Evolutionary conservation across 2,113 vertebrate species (phyloP), one percentile per base, ranked within the genome.

Genomic region (Pluvianellus socialis): DNA sequence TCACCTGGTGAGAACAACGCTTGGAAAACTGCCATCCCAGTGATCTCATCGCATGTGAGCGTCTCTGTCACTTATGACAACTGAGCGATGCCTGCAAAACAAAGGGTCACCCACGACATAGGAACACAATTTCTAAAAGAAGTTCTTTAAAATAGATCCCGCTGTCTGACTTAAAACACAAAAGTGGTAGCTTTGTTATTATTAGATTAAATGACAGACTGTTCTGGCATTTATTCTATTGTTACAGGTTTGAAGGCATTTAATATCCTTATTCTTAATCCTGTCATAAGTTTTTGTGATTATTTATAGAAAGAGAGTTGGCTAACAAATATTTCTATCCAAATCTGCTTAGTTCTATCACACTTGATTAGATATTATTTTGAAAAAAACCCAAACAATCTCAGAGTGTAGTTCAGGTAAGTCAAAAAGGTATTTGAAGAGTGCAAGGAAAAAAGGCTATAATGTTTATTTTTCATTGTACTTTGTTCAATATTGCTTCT

Each of bases 1-100:
- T 95, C 97, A 86, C 86, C 97, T 95, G 97, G 97, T 76, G 91
- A 76, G 89, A 96, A 86, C n/a, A 6, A 63, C 8, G 14, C 86
- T 75, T 32, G 94, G 95, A 95, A 77, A 58, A 4, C 19, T 52
- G 61, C 90, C 75, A 45, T 86, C 28, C 59, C 76, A 2, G 21
- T 5, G 80, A 91, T 88, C 50, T 70, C 70, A 35, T 28, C 3
- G 42, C 23, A 4, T 15, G 42, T 19, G 14, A 91, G 56, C 14
- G 0, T 19, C 80, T 18, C 86, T 56, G 83, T 45, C 35, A 4
- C 66, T 30, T 24, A 0, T 5, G 9, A 13, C 42, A 93, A 26
- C 67, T 42, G 11, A 76, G 62, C 0, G 5, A 67, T 52, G 85
- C 50, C 86, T 83, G 58, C 33, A 15, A 38, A 58, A 38, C 44